Evolutionary conservation across 1,140 invertebrate species (phyloP), one percentile per base, ranked within the genome.

Genomic region (Halotydeus destructor): DNA sequence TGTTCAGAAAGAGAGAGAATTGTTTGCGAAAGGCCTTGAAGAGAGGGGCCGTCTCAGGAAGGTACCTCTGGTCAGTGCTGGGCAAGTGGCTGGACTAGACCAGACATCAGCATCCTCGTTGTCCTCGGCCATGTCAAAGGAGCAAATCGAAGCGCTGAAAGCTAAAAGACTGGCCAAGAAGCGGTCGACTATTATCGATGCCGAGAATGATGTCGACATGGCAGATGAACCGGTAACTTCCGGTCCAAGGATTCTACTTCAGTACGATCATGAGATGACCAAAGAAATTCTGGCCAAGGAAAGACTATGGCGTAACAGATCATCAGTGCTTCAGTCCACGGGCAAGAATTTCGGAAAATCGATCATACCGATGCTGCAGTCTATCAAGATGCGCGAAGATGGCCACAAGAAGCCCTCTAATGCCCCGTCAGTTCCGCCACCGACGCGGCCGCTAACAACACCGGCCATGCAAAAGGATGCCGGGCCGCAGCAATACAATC

Each of bases 91-190:
- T n/a, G n/a, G n/a, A n/a, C n/a, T n/a, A n/a, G n/a, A n/a, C n/a
- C n/a, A n/a, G n/a, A n/a, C n/a, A n/a, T n/a, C n/a, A n/a, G n/a
- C n/a, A n/a, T n/a, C n/a, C n/a, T n/a, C n/a, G n/a, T n/a, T n/a
- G n/a, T n/a, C n/a, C n/a, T n/a, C n/a, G n/a, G n/a, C n/a, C n/a
- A n/a, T n/a, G n/a, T n/a, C n/a, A n/a, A n/a, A n/a, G n/a, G n/a
- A n/a, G n/a, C n/a, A n/a, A n/a, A n/a, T n/a, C n/a, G n/a, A n/a
- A n/a, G n/a, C n/a, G n/a, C n/a, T n/a, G n/a, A n/a, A n/a, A n/a
- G 88, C 88, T 0, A 97, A 97, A 65, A 75, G 86, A 63, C 66
- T 94, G 52, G 88, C 88, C 3, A 91, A 89, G 49, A 96, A 96
- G 58, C 68, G 88, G 50, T 89, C 83, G 0, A 94, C 86, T 5